These are phyloP conservation scores for Chelonia mydas DNA, from an alignment of 2,797 vertebrate species.

Conservation along the genomic window DNA sequence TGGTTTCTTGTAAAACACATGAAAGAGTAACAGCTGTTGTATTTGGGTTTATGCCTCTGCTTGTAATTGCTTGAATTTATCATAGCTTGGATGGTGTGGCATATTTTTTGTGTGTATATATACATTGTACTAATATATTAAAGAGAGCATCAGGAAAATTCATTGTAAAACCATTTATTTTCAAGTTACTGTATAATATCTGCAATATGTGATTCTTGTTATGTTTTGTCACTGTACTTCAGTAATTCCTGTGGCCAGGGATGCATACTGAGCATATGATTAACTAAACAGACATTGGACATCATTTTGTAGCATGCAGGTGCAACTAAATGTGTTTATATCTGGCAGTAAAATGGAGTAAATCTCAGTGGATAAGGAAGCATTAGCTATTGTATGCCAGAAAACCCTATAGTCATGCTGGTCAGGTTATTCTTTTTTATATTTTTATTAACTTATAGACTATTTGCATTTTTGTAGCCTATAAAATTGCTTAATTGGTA, in stretches of 20 bases:
- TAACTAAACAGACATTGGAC: conserved; percentile 42
- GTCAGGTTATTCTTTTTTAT: conserved; percentile 41
- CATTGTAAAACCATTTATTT: background rate
- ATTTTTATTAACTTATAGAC: conserved; percentile 65
- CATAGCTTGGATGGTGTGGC: background rate
- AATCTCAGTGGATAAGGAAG: conserved; percentile 56
- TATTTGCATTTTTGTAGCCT: conserved; percentile 55
- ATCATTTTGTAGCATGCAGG: conserved; percentile 37
- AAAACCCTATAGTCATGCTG: conserved; percentile 52
- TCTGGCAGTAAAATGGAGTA: conserved; percentile 50
- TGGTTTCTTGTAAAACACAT: background rate
- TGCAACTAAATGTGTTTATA: conserved; percentile 52
- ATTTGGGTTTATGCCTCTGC: background rate
- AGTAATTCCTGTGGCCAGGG: background rate
- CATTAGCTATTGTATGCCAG: conserved; percentile 48
- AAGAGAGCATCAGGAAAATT: background rate
- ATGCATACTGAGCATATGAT: conserved; percentile 37
- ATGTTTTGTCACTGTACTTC: background rate
- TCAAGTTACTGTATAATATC: background rate
- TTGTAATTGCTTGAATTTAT: conserved; percentile 8
- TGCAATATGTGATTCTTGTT: background rate
- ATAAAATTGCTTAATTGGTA: conserved; percentile 64
- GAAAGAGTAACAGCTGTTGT: background rate
- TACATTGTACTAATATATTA: background rate
- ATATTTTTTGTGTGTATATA: background rate